Evolutionary conservation across 2,888 invertebrate genomes (phyloP), one percentile per base, ranked within the genome.

Genomic region (Merodon equestris): DNA sequence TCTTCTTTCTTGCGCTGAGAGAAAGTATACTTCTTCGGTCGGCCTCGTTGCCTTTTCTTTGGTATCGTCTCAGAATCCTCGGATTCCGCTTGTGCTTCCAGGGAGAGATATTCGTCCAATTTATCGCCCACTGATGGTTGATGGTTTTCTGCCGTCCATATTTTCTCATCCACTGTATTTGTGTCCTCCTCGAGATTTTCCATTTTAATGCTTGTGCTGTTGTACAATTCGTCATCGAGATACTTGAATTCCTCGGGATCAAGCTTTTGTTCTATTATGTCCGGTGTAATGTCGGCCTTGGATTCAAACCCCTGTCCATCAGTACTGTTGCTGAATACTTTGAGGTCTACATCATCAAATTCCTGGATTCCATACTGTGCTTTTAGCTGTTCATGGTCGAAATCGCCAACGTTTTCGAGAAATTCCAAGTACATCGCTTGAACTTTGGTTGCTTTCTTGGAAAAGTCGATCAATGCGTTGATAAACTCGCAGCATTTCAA

Each of bases 401-500:
- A 34, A 3, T 27, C 27, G 7, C 7, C 27, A 27, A 27, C 7
- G 7, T 7, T 27, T 4, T 27, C 7, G 27, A 27, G 27, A 7
- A 27, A 27, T 27, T 27, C 7, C 7, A 7, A 27, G 27, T 4
- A 27, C 27, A 7, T 27, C 27, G 27, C 27, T 7, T 27, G 27
- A 27, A 27, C 27, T 27, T 27, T n/a, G n/a, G n/a, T n/a, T n/a
- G 87, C 84, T 19, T 85, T 84, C 1, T 87, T 86, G 1, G 86
- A 84, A 57, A 88, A 88, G 0, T 76, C 76, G 0, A 83, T 82
- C 1, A 88, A 74, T 19, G 83, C 82, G 12, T 85, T 82, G 2
- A 88, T 73, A 7, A 87, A 81, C 0, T 82, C 83, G 40, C 84
- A 84, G 60, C 88, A 88, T 15, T 85, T 84, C 9, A 58, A 61